Conservation (phyloP, 2,797 vertebrate genomes). For the Amblyraja radiata region DNA sequence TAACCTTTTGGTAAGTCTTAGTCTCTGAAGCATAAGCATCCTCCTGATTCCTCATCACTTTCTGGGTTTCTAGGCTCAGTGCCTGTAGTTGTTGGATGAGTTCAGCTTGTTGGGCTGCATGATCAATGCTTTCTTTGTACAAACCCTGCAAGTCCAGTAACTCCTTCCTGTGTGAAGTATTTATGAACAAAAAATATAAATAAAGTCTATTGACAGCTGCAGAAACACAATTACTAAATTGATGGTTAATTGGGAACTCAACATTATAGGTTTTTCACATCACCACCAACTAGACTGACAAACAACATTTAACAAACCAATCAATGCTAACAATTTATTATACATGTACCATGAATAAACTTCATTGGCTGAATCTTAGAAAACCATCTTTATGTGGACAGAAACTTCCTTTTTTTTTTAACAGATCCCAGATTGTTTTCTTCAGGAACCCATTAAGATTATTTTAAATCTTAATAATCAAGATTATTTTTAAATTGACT, state of each 20-base stretch:
- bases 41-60: conserved; percentile 77
- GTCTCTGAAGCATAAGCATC: conserved; percentile 73
- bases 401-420: background rate
- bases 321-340: background rate
- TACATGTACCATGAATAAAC: background rate
- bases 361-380: background rate
- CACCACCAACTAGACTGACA: background rate
- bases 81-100: conserved; percentile 83
- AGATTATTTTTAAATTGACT: too few relatives aligned
- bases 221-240: background rate
- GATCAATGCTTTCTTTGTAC: conserved; percentile 70
- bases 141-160: conserved; percentile 67
- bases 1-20: conserved; percentile 76
- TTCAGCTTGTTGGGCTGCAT: conserved; percentile 72
- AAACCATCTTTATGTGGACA: background rate
- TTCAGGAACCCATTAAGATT: background rate
- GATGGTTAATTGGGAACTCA: background rate
- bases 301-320: background rate
- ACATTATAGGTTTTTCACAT: background rate
- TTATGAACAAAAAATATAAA: conserved; percentile 19
- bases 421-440: background rate
- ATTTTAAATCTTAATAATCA: too few relatives aligned
- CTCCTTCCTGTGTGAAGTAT: conserved; percentile 53
- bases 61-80: conserved; percentile 76
- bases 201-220: background rate